Evolutionary conservation across 2,797 vertebrate genomes (phyloP).

Genomic region (Hirundo rustica): DNA sequence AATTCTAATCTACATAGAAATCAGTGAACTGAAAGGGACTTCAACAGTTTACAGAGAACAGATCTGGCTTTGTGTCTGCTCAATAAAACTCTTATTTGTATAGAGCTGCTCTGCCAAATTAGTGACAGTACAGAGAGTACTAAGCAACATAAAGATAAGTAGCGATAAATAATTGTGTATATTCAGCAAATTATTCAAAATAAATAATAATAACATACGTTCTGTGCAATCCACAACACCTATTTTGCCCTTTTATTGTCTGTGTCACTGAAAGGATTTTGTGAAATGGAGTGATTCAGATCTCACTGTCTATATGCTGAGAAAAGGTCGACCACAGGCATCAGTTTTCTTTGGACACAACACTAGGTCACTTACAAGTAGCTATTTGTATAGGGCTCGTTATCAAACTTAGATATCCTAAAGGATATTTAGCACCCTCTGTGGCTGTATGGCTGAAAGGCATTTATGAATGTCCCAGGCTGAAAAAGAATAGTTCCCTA

Average conservation of each 20-base stretch:
- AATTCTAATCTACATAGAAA: background rate
- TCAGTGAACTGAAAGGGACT: background rate
- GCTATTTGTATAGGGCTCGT: background rate
- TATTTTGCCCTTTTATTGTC: background rate
- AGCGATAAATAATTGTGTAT: background rate
- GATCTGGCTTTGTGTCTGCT: background rate
- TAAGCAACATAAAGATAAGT: background rate
- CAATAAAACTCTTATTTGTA: background rate
- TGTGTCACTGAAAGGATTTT: background rate
- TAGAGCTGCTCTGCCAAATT: background rate
- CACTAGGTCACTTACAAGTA: background rate
- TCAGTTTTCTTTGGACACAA: background rate
- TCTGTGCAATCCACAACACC: background rate
- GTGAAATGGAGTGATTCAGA: background rate
- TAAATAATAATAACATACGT: background rate
- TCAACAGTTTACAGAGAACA: background rate
- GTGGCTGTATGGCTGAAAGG: background rate
- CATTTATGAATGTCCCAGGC: background rate
- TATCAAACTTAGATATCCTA: background rate
- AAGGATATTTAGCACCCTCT: background rate
- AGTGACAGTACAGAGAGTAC: background rate
- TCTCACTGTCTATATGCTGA: background rate
- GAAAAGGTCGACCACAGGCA: background rate
- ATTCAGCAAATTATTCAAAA: background rate
- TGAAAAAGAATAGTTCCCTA: background rate